A percentile compares a stretch with the other conserved stretches of the same genome.
These are phyloP conservation scores for Machaerirhynchus nigripectus DNA, from an alignment of 2,113 vertebrate genomes.

Conservation along the genomic window DNA sequence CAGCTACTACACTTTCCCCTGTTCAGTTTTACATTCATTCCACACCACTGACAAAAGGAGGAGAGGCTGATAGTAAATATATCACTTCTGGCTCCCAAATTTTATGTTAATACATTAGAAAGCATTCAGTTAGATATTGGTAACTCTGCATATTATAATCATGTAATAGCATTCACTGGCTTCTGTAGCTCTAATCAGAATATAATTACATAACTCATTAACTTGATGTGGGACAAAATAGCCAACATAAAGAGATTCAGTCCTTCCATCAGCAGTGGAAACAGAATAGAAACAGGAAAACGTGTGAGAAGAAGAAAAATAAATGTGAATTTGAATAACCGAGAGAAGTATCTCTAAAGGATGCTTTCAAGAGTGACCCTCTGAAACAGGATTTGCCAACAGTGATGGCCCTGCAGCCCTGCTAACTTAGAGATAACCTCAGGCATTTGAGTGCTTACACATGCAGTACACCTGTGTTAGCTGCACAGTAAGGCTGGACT, in stretches of 20 bases:
- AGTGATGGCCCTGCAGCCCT: not conserved
- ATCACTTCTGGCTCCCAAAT: not conserved
- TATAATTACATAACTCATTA: not conserved
- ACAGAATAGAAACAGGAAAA: not conserved
- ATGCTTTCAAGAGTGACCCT: not conserved
- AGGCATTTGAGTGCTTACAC: too few relatives aligned
- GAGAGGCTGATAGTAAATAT: not conserved
- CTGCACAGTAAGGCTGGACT: not conserved
- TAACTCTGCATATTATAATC: not conserved
- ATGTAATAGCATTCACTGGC: not conserved
- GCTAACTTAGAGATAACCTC: not conserved
- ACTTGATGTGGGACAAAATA: not conserved
- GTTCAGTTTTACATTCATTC: not conserved
- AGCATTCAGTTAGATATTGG: not conserved
- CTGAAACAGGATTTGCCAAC: not conserved
- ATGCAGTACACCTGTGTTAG: fast-evolving
- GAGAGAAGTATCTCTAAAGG: not conserved
- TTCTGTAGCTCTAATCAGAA: not conserved
- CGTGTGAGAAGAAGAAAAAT: not conserved
- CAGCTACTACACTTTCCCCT: slow-evolving; percentile 32
- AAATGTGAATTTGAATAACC: not conserved
- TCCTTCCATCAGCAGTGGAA: not conserved
- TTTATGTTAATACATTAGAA: not conserved
- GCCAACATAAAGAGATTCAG: not conserved
- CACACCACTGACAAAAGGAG: not conserved